Percentiles rank a stretch among this genome's conserved stretches.
These are phyloP conservation scores for Sinocyclocheilus anophthalmus DNA, from an alignment of 2,113 vertebrate genomes.

Conservation along the genomic window DNA sequence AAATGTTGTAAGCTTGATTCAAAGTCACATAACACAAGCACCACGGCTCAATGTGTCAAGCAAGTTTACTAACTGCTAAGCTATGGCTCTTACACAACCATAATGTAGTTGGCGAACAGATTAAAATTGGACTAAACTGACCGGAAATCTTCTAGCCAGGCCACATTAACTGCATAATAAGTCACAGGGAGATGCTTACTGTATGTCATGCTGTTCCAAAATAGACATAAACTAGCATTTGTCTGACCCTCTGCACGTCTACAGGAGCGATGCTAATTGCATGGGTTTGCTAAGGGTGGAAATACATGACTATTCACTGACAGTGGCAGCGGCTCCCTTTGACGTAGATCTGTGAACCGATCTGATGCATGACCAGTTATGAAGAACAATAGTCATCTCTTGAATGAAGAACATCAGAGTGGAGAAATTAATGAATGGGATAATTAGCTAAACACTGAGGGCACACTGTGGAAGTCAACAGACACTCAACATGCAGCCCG, in stretches of 20 bases:
- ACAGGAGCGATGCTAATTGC: background rate
- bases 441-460: conserved; percentile 24
- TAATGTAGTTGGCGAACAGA: background rate
- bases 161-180: conserved; percentile 6
- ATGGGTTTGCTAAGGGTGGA: background rate
- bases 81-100: background rate
- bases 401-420: conserved; percentile 17
- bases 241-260: background rate
- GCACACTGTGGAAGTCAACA: background rate
- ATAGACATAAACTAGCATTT: background rate
- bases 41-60: background rate
- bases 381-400: background rate
- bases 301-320: background rate
- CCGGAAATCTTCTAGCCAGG: background rate
- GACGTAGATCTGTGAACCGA: background rate
- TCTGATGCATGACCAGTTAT: conserved; percentile 18
- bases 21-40: conserved; percentile 7
- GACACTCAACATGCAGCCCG: conserved; percentile 10
- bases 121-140: background rate
- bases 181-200: background rate
- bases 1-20: background rate
- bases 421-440: conserved; percentile 1
- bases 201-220: background rate
- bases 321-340: background rate
- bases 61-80: background rate